Evolutionary conservation across 2,888 invertebrate species (phyloP), one percentile per base, ranked within the genome.

Genomic region (Tinea pellionella): DNA sequence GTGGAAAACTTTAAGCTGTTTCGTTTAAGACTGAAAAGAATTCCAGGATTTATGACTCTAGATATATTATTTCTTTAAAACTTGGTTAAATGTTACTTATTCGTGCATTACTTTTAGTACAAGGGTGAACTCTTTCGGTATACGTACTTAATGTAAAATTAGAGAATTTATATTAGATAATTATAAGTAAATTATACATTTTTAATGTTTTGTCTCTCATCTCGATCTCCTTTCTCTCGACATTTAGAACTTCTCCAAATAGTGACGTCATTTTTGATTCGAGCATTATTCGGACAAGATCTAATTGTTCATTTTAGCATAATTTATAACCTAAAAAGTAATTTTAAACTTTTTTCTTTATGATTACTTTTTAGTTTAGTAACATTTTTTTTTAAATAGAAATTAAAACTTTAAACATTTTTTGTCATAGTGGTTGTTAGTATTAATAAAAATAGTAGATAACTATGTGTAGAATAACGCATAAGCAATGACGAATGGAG

Each of bases 81-180:
- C 6, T 24, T 16, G 53, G 53, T 53, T 53, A 18, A 24, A 70
- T 70, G 74, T 77, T 76, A 72, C 76, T 77, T 71, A 81, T 81
- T 81, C 77, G 78, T 82, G 75, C 37, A 58, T 37, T 18, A 24
- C 78, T 77, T 79, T 60, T 81, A 83, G 82, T 83, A 80, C 82
- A 82, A 81, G 73, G 71, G 80, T 81, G 78, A 83, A 85, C 80
- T 83, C 75, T 84, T 85, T 87, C 87, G 78, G 87, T 87, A 87
- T 87, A 87, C 87, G 87, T 87, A 87, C 87, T 87, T 87, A 87
- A 85, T 86, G 80, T 86, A 86, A 86, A 83, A 77, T 72, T 72
- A 83, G 84, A 87, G 84, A 87, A 82, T 85, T 84, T 87, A 87
- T 86, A 87, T 80, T 85, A 86, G 84, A 83, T 84, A 59, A 62